These are phyloP conservation scores for Lasioglossum marginatum DNA, from an alignment of 2,888 invertebrate species.

Conservation along the genomic window DNA sequence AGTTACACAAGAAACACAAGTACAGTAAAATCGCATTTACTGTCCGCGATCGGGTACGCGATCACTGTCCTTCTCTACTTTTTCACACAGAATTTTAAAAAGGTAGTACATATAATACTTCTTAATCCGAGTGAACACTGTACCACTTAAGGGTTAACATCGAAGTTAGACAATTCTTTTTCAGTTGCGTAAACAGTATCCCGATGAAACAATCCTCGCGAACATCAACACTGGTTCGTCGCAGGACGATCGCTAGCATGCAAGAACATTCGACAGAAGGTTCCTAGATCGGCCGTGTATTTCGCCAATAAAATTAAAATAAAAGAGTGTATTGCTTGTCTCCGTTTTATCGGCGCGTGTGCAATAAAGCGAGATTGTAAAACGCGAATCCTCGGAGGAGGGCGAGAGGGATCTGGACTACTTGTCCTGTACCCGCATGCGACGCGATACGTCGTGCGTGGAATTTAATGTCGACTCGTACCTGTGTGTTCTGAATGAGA, in stretches of 20 bases:
- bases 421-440: constrained; percentile 68
- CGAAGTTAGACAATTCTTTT: not conserved
- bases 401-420: constrained; percentile 40
- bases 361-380: constrained; percentile 52
- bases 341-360: constrained; percentile 46
- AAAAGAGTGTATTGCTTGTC: constrained; percentile 28
- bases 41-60: too few species aligned
- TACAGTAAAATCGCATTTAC: too few species aligned
- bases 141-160: too few species aligned
- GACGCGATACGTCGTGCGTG: constrained; percentile 65
- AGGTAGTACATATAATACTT: too few species aligned
- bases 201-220: too few species aligned
- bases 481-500: constrained; percentile 54
- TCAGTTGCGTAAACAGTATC: not conserved
- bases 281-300: constrained; percentile 30
- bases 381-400: constrained; percentile 32
- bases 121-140: too few species aligned
- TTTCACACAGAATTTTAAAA: too few species aligned
- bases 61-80: too few species aligned
- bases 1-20: too few species aligned
- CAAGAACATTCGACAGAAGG: not conserved
- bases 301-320: constrained; percentile 50
- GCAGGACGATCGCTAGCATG: not conserved
- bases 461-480: constrained; percentile 67
- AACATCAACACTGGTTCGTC: not conserved